phyloP scores from a whole-genome alignment of 2,113 vertebrate species.

The Rhegmatorhina hoffmannsi region DNA sequence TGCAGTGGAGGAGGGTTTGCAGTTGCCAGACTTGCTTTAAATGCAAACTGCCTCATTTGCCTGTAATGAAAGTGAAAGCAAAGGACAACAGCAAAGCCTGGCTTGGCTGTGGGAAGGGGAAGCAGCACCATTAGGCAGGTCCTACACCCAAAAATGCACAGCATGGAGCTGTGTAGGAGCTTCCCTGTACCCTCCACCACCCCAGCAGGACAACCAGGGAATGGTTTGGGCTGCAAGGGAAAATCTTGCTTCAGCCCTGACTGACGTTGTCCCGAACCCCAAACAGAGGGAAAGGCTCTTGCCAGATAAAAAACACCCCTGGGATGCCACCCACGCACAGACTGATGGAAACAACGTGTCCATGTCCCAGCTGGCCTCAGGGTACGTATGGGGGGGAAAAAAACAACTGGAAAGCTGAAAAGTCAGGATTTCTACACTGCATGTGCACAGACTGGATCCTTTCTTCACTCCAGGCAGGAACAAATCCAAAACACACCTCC shows the following conservation, averaged over 20 bases:
- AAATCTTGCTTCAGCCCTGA: not conserved
- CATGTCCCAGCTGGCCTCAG: not conserved
- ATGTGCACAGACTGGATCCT: not conserved
- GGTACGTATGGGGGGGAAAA: not conserved
- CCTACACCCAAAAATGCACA: not conserved
- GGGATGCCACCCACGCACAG: constrained; percentile 24
- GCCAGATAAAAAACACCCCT: constrained; percentile 8
- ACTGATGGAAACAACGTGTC: not conserved
- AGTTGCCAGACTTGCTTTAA: not conserved
- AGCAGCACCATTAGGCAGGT: not conserved
- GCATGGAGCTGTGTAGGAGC: fast-evolving
- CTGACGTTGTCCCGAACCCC: not conserved
- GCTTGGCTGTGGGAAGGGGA: not conserved
- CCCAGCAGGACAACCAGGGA: not conserved
- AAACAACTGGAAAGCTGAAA: not conserved
- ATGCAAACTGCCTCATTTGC: not conserved
- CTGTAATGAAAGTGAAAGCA: not conserved
- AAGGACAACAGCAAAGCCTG: not conserved
- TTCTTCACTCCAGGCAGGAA: not conserved
- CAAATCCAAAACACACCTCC: not conserved
- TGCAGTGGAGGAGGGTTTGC: not conserved
- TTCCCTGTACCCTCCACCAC: not conserved
- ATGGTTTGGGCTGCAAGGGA: not conserved
- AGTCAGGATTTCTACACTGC: not conserved
- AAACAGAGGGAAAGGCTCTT: not conserved